A percentile compares a stretch with the other conserved stretches of the same genome.
phyloP scores from a whole-genome alignment of 1,140 invertebrate species.

The Gryon sp. region DNA sequence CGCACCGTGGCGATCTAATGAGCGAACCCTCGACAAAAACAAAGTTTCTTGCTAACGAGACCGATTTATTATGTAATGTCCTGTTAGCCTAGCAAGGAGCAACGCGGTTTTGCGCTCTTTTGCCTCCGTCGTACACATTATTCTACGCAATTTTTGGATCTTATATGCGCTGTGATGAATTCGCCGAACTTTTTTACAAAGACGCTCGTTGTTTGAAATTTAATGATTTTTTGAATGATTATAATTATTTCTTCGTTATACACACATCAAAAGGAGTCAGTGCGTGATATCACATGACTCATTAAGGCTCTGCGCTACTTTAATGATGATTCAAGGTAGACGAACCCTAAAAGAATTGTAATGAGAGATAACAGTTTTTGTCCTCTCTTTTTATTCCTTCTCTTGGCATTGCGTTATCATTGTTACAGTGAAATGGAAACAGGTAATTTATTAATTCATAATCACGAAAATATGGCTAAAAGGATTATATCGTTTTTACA shows the following conservation, averaged over 20 bases:
- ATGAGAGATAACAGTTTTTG: slow-evolving; percentile 4
- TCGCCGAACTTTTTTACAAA: slow-evolving; percentile 20
- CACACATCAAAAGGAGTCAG: slow-evolving; percentile 23
- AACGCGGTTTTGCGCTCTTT: slow-evolving; percentile 55
- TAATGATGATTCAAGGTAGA: slow-evolving; percentile 31
- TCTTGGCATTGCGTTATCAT: slow-evolving; percentile 4
- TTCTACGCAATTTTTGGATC: slow-evolving; percentile 49
- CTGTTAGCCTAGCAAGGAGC: slow-evolving; percentile 64
- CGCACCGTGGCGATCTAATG: slow-evolving; percentile 75
- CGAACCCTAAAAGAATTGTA: slow-evolving; percentile 11
- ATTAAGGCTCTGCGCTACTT: slow-evolving; percentile 8
- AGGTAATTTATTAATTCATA: slow-evolving; percentile 54
- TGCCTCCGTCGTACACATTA: slow-evolving; percentile 29
- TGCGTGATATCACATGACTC: slow-evolving; percentile 19
- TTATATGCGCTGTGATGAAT: slow-evolving; percentile 28
- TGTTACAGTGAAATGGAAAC: slow-evolving; percentile 26
- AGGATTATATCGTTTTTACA: slow-evolving; percentile 67
- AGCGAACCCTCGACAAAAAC: slow-evolving; percentile 72
- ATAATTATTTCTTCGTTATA: slow-evolving; percentile 24
- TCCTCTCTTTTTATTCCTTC: background rate
- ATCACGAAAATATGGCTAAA: slow-evolving; percentile 58
- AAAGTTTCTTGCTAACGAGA: slow-evolving; percentile 75
- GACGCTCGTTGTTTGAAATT: background rate
- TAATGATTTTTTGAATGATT: slow-evolving; percentile 24
- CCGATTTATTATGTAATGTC: slow-evolving; percentile 76